A percentile compares a stretch with the other conserved stretches of the same genome.
Conservation (phyloP, 2,888 invertebrate genomes). For the Cryptus armator region DNA sequence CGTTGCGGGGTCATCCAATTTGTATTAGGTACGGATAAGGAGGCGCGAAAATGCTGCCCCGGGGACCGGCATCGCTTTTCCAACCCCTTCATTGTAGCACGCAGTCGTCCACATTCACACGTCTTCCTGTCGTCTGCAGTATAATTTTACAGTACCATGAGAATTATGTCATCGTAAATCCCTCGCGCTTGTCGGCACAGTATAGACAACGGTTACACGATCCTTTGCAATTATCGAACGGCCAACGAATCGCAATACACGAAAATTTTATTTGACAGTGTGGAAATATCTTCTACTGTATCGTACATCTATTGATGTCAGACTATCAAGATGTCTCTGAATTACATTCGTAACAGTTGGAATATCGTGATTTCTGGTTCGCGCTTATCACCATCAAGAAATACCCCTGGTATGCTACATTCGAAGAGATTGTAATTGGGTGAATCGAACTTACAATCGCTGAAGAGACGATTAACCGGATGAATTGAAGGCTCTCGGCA, state of each 20-base stretch:
- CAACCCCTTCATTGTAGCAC: conserved; percentile 24
- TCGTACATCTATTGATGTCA: not conserved
- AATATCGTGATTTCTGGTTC: conserved; percentile 42
- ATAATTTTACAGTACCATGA: conserved; percentile 11
- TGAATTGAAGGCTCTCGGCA: conserved; percentile 23
- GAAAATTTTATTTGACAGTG: not conserved
- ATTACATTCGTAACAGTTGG: conserved; percentile 16
- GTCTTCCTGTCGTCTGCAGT: conserved; percentile 15
- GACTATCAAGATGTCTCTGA: conserved; percentile 8
- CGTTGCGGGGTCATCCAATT: conserved; percentile 72
- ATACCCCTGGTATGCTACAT: not conserved
- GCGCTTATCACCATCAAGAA: conserved; percentile 4
- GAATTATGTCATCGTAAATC: conserved; percentile 17
- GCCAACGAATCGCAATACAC: not conserved
- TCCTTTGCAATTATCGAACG: not conserved
- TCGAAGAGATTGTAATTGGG: conserved; percentile 33
- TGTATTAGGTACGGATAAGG: conserved; percentile 69
- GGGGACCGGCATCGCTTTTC: conserved; percentile 55
- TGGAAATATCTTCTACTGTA: not conserved
- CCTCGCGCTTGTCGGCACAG: not conserved
- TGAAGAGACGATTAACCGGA: conserved; percentile 43
- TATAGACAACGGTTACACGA: not conserved
- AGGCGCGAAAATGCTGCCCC: conserved; percentile 67
- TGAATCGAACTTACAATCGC: conserved; percentile 49
- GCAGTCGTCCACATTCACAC: conserved; percentile 1